Conservation (phyloP, 1,140 invertebrate species). For the Caenorhabditis tropicalis region DNA sequence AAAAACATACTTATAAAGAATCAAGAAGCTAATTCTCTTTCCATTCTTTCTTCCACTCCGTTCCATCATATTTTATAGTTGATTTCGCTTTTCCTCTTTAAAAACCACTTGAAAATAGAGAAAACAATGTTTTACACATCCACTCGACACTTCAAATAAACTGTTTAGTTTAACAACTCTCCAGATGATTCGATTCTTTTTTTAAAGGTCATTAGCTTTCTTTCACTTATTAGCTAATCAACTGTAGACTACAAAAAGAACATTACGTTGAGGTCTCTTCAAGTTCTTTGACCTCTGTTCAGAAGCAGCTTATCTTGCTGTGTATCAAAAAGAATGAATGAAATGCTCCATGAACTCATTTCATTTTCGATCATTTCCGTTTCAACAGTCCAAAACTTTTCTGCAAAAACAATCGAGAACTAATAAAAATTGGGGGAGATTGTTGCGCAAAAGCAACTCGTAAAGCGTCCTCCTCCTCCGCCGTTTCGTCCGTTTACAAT, state of each 20-base stretch:
- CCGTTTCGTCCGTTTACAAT: not conserved
- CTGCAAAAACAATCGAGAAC: not conserved
- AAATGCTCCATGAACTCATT: not conserved
- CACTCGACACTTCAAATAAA: not conserved
- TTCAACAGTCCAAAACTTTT: not conserved
- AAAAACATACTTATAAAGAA: not conserved
- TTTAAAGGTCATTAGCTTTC: not conserved
- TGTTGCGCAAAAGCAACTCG: constrained; percentile 11
- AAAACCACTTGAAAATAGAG: not conserved
- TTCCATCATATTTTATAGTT: too few relatives aligned
- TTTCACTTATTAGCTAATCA: not conserved
- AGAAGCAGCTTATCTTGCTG: too few relatives aligned
- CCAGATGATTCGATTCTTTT: not conserved
- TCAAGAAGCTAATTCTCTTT: not conserved
- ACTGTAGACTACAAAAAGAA: not conserved
- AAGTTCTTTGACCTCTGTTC: too few relatives aligned
- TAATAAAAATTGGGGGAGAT: not conserved
- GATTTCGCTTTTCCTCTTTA: not conserved
- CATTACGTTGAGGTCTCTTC: not conserved
- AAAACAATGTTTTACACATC: not conserved
- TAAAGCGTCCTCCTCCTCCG: not conserved
- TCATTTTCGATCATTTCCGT: not conserved
- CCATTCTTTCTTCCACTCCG: not conserved
- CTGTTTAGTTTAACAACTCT: constrained; percentile 17
- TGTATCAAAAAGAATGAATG: too few relatives aligned